Evolutionary conservation across 2,113 vertebrate species (phyloP), one percentile per base, ranked within the genome.

Genomic region (Thamnophis sirtalis): DNA sequence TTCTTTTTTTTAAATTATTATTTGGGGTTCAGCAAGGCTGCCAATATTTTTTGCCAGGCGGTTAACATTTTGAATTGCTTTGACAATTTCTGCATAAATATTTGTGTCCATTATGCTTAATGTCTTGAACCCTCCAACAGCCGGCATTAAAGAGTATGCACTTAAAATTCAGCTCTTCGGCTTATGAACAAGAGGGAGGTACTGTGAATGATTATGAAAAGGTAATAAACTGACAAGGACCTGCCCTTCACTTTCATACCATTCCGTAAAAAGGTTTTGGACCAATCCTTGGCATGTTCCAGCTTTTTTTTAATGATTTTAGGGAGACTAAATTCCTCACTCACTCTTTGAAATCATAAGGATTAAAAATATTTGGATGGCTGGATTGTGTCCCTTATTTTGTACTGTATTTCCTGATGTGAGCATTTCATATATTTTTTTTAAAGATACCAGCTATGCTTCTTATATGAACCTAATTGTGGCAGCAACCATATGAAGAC

Each of bases 1-100:
- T n/a, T n/a, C n/a, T n/a, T n/a, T n/a, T n/a, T 43, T 43, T 43
- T 43, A 43, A 43, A 43, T 43, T 43, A 43, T 87, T 91, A 19
- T 91, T 33, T 8, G 28, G 19, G 84, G 58, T 93, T 88, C 28
- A 89, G 43, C 86, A 95, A 93, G 86, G 80, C 94, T 92, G 28
- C 49, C 90, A 68, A 87, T 58, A 17, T 92, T 13, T 13, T 93
- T 88, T 93, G 87, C 28, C 87, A 92, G 94, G 94, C 89, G 93
- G 86, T 92, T 86, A 95, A 63, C 90, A 73, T 92, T 87, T 96
- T 94, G 91, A 93, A 24, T 92, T 93, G 93, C 1, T 0, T 48
- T 93, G 92, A 89, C 95, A 94, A 8, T 38, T 53, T 68, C n/a
- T 56, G 92, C 84, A 68, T 90, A 51, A n/a, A 49, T 55, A 89